A percentile compares a stretch with the other conserved stretches of the same genome.
phyloP scores from a whole-genome alignment of 2,113 vertebrate genomes.

The Crotalus tigris region DNA sequence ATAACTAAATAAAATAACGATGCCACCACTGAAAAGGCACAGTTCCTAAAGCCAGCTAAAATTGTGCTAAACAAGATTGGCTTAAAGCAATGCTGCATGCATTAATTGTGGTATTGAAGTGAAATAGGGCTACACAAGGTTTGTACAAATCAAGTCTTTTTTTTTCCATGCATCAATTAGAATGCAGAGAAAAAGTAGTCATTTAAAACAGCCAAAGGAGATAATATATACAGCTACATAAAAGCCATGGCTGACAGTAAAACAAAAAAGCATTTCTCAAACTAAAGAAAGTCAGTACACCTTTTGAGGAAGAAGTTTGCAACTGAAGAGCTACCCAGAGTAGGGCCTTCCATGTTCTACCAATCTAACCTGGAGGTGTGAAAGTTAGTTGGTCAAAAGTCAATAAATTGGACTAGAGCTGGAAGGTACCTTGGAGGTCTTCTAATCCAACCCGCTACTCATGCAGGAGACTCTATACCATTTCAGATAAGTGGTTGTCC shows the following conservation, averaged over 20 bases:
- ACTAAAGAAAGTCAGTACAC: background rate
- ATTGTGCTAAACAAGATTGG: background rate
- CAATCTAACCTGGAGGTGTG: background rate
- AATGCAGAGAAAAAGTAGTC: background rate
- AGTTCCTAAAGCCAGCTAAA: background rate
- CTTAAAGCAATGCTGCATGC: background rate
- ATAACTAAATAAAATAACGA: background rate
- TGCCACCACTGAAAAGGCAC: background rate
- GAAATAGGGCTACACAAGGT: background rate
- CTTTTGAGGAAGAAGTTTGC: background rate
- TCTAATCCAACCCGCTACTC: no score
- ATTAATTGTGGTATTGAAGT: background rate
- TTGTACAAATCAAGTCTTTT: background rate
- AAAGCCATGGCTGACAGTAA: background rate
- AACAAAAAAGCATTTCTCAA: background rate
- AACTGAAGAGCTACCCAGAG: background rate
- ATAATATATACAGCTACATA: background rate
- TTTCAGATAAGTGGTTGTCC: no score
- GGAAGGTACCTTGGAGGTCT: no score
- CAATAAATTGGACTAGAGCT: no score
- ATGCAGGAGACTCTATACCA: no score
- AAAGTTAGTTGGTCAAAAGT: background rate
- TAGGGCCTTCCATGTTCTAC: background rate
- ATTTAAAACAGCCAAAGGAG: background rate
- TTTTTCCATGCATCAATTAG: background rate